phyloP scores from a whole-genome alignment of 1,140 invertebrate species.

The Cyclina sinensis region DNA sequence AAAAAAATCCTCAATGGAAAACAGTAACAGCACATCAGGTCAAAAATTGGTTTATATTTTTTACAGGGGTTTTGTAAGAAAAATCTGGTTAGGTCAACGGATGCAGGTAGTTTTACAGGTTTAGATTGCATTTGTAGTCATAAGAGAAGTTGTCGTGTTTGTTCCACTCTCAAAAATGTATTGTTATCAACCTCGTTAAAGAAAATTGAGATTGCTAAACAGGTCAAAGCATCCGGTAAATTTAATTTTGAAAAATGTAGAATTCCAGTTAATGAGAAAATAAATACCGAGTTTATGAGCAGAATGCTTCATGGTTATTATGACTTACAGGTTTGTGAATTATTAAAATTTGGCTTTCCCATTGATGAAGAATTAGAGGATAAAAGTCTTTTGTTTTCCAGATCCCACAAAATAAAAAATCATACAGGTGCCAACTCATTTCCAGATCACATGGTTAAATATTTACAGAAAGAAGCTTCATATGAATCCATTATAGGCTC shows the following conservation, averaged over 20 bases:
- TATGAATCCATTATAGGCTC: neutral
- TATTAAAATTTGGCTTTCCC: neutral
- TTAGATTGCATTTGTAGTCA: neutral
- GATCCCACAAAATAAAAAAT: neutral
- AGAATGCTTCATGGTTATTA: neutral
- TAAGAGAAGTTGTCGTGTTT: neutral
- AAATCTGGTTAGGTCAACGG: neutral
- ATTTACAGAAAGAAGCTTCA: neutral
- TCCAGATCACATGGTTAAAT: neutral
- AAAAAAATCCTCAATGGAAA: neutral
- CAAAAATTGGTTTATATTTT: neutral
- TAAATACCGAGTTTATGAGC: neutral
- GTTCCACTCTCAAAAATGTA: neutral
- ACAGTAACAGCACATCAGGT: neutral
- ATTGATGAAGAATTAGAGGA: neutral
- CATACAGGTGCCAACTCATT: neutral
- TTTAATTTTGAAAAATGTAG: constrained; percentile 12
- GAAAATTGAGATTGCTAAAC: neutral
- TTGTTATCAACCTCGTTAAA: neutral
- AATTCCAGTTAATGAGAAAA: constrained; percentile 12
- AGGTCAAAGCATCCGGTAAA: neutral
- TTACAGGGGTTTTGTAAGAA: neutral
- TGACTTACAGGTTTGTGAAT: neutral
- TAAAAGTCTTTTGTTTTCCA: neutral
- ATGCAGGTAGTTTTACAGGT: too few relatives aligned